Conservation (phyloP, 2,888 invertebrate species). For the Tipula lateralis region DNA sequence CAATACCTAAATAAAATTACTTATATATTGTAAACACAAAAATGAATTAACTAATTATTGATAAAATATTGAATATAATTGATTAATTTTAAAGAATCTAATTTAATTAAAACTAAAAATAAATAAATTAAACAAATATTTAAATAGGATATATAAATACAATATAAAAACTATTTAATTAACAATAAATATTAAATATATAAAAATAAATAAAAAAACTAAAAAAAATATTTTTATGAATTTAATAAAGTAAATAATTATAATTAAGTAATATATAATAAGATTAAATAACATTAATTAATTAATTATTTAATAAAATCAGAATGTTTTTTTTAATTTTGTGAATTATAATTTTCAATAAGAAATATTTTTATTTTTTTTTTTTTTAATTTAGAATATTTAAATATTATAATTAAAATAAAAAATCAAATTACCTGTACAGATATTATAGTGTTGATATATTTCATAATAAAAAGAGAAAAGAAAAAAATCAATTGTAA, state of each 20-base stretch:
- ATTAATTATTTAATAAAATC: neutral
- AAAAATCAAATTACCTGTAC: constrained; percentile 6
- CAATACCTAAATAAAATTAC: neutral
- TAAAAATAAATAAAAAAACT: neutral
- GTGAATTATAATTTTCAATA: neutral
- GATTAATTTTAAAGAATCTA: neutral
- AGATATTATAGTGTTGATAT: constrained; percentile 29
- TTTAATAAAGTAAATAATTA: neutral
- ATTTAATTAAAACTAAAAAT: neutral
- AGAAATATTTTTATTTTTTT: neutral
- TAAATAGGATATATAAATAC: neutral
- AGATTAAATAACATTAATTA: too few species aligned
- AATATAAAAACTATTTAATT: neutral
- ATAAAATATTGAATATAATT: neutral
- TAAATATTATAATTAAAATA: neutral
- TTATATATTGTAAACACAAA: neutral
- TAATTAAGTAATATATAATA: neutral
- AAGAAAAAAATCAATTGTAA: constrained; percentile 12
- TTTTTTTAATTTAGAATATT: neutral
- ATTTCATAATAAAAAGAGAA: constrained; percentile 30
- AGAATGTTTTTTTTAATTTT: constrained; percentile 21
- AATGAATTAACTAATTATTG: neutral
- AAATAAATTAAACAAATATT: neutral
- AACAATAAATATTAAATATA: neutral
- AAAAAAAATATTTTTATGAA: constrained; percentile 25